phyloP scores from a whole-genome alignment of 2,888 invertebrate genomes.

The Hydrotaea cyrtoneurina region DNA sequence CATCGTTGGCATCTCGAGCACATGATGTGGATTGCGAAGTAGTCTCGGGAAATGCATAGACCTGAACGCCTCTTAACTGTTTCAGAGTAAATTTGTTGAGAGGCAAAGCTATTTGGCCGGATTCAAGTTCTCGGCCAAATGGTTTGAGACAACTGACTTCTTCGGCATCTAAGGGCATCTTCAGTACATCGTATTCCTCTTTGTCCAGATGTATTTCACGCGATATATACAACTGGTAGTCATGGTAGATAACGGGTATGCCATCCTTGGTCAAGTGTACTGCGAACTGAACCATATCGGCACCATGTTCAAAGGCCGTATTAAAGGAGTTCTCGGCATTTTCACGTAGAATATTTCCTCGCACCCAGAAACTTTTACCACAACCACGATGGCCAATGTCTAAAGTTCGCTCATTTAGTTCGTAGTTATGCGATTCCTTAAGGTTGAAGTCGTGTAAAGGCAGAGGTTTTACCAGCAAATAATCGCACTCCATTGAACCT shows the following conservation, averaged over 20 bases:
- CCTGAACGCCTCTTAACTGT: constrained; percentile 39
- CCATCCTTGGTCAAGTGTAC: constrained; percentile 96
- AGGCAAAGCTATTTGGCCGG: constrained; percentile 9
- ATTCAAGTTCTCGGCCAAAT: background rate
- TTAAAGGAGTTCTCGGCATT: constrained; percentile 96
- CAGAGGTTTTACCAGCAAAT: constrained; percentile 79
- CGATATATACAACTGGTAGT: constrained; percentile 83
- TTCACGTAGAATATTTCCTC: constrained; percentile 83
- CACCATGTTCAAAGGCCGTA: constrained; percentile 93
- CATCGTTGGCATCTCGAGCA: constrained; percentile 87
- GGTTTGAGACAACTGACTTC: constrained; percentile 89
- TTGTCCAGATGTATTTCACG: constrained; percentile 81
- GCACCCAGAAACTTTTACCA: constrained; percentile 91
- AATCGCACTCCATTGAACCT: constrained; percentile 85
- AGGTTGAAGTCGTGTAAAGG: constrained; percentile 83
- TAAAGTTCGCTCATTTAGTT: constrained; percentile 91
- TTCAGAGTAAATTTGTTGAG: constrained; percentile 28
- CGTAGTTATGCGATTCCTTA: constrained; percentile 87
- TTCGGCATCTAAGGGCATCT: constrained; percentile 94
- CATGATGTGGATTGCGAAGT: background rate
- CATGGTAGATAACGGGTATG: constrained; percentile 96
- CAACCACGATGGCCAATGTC: constrained; percentile 96
- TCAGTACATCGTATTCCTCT: constrained; percentile 89
- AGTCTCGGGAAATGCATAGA: background rate
- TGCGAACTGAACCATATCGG: constrained; percentile 98